These are phyloP conservation scores for Platichthys stellatus DNA, from an alignment of 2,113 vertebrate species.

Conservation along the genomic window DNA sequence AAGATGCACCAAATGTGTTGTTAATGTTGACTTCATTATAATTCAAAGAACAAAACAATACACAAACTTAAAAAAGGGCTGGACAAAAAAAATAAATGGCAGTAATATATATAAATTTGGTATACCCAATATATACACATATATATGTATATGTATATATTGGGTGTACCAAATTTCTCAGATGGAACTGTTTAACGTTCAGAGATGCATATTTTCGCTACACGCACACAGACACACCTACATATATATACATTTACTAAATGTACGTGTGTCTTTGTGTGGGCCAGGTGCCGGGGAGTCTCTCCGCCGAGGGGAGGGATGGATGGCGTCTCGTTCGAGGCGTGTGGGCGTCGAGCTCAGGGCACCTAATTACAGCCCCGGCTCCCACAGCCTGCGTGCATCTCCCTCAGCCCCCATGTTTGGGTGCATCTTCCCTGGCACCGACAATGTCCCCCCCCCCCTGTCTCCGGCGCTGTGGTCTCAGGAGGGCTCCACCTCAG, in stretches of 20 bases:
- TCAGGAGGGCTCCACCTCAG: conserved; percentile 69
- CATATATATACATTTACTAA: not conserved
- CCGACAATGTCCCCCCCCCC: conserved; percentile 54
- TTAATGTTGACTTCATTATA: no score
- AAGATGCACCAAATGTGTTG: no score
- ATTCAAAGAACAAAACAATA: no score
- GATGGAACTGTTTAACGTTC: no score
- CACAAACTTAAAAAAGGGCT: no score
- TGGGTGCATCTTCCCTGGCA: conserved; percentile 74
- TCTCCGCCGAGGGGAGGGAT: conserved; percentile 57
- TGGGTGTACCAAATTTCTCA: no score
- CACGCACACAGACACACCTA: not conserved
- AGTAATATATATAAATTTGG: no score
- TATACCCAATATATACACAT: no score
- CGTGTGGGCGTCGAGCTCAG: conserved; percentile 73
- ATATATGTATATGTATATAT: no score
- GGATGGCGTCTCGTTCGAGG: conserved; percentile 59
- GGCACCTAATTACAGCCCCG: conserved; percentile 76
- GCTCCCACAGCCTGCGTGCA: conserved; percentile 58
- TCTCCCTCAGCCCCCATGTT: conserved; percentile 71
- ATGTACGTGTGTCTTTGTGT: conserved; percentile 1
- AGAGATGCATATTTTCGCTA: not conserved
- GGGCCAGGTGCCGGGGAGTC: conserved; percentile 47
- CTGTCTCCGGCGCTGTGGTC: conserved; percentile 56
- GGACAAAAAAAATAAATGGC: no score